phyloP scores from a whole-genome alignment of 1,140 invertebrate genomes.

The Listronotus bonariensis region DNA sequence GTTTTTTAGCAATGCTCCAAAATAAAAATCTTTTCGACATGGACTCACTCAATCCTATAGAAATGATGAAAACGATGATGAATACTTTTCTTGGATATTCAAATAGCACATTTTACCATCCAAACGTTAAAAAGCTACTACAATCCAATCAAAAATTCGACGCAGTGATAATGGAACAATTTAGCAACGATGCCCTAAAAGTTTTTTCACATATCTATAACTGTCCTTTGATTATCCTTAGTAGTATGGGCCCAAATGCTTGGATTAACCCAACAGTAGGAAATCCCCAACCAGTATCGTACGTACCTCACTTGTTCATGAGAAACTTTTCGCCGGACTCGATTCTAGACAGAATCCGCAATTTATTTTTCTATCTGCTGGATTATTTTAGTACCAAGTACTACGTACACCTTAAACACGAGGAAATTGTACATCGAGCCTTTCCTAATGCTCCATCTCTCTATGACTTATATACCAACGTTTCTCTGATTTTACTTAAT shows the following conservation, averaged over 20 bases:
- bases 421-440: constrained; percentile 53
- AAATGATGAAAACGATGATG: constrained; percentile 1
- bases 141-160: constrained; percentile 55
- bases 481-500: constrained; percentile 62
- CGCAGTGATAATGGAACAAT: constrained; percentile 56
- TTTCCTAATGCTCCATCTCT: constrained; percentile 58
- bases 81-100: neutral
- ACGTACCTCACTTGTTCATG: constrained; percentile 48
- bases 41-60: constrained; percentile 1
- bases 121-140: constrained; percentile 33
- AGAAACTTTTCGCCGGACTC: constrained; percentile 51
- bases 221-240: constrained; percentile 54
- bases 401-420: constrained; percentile 40
- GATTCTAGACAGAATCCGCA: constrained; percentile 56
- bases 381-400: constrained; percentile 10
- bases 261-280: constrained; percentile 48
- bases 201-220: constrained; percentile 54
- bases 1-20: constrained; percentile 9
- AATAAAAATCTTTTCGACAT: constrained; percentile 19
- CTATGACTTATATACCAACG: constrained; percentile 58
- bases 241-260: constrained; percentile 47
- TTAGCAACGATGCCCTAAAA: constrained; percentile 56
- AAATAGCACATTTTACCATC: constrained; percentile 29
- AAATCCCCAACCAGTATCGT: constrained; percentile 53
- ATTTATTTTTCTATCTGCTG: constrained; percentile 42